phyloP scores from a whole-genome alignment of 2,888 invertebrate genomes.

The Cepaea hortensis region DNA sequence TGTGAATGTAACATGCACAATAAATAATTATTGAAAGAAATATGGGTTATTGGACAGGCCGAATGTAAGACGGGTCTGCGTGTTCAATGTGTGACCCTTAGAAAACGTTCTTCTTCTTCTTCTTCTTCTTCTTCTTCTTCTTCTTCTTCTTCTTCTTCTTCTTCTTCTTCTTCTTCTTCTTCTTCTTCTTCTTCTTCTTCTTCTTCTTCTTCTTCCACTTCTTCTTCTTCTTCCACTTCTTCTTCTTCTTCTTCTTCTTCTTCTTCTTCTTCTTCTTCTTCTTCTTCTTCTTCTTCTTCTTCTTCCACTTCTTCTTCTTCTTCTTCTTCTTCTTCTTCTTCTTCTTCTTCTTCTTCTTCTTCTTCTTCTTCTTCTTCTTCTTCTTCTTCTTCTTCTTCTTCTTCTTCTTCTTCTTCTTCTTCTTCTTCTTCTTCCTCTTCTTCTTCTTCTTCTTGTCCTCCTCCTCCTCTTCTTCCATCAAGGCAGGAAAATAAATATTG shows the following conservation, averaged over 20 bases:
- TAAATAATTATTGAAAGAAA: too few relatives aligned
- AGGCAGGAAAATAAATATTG: too few relatives aligned
- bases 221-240: not conserved
- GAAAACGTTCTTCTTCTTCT: not conserved
- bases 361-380: slow-evolving; percentile 14
- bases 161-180: slow-evolving; percentile 2
- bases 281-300: slow-evolving; percentile 32
- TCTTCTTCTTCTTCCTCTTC: not conserved
- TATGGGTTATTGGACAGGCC: too few relatives aligned
- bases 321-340: not conserved
- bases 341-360: slow-evolving; percentile 2
- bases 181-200: slow-evolving; percentile 19
- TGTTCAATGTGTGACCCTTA: too few relatives aligned
- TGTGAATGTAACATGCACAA: too few relatives aligned
- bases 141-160: slow-evolving; percentile 31
- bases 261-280: slow-evolving; percentile 14
- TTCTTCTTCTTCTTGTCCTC: slow-evolving; percentile 4
- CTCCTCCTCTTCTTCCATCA: not conserved
- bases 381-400: slow-evolving; percentile 27
- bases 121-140: slow-evolving; percentile 1
- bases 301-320: slow-evolving; percentile 2
- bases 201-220: slow-evolving; percentile 4
- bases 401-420: slow-evolving; percentile 5
- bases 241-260: slow-evolving; percentile 5
- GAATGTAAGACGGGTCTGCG: too few relatives aligned